Percentiles rank a stretch among this genome's conserved stretches.
Conservation (phyloP, 1,140 invertebrate species). For the Polypedilum pembai region DNA sequence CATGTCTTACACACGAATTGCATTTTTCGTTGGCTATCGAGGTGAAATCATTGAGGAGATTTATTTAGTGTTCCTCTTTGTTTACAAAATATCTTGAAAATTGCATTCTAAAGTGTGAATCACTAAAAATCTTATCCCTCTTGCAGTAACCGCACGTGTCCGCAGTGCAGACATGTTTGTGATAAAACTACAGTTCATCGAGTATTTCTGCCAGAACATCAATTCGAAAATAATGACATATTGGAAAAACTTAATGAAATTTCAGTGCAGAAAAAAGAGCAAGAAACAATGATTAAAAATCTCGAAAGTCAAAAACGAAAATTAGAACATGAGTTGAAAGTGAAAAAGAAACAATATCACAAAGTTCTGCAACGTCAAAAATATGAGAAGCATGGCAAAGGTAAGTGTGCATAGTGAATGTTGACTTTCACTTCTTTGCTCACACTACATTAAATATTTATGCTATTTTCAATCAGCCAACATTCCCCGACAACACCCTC, state of each 20-base stretch:
- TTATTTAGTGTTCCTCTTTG: not conserved
- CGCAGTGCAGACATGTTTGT: not conserved
- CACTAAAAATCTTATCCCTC: not conserved
- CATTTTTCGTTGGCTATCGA: not conserved
- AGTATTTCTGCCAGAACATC: not conserved
- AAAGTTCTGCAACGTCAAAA: not conserved
- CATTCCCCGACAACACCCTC: not conserved
- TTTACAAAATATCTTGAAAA: constrained; percentile 3
- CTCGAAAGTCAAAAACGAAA: not conserved
- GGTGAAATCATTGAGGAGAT: not conserved
- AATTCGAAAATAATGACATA: constrained; percentile 19
- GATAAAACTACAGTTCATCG: not conserved
- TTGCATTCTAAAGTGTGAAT: not conserved
- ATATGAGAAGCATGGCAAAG: not conserved
- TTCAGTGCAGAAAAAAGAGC: constrained; percentile 6
- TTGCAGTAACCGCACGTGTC: not conserved
- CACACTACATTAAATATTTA: not conserved
- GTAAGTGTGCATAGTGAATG: not conserved
- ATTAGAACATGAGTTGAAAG: constrained; percentile 6
- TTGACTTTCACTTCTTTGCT: not conserved
- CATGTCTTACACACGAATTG: not conserved
- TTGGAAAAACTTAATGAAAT: not conserved
- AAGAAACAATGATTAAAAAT: not conserved
- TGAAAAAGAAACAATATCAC: constrained; percentile 7
- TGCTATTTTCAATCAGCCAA: not conserved